Percentiles rank a stretch among this genome's conserved stretches.
Conservation (phyloP, 1,140 invertebrate species). For the Hermetia illucens region DNA sequence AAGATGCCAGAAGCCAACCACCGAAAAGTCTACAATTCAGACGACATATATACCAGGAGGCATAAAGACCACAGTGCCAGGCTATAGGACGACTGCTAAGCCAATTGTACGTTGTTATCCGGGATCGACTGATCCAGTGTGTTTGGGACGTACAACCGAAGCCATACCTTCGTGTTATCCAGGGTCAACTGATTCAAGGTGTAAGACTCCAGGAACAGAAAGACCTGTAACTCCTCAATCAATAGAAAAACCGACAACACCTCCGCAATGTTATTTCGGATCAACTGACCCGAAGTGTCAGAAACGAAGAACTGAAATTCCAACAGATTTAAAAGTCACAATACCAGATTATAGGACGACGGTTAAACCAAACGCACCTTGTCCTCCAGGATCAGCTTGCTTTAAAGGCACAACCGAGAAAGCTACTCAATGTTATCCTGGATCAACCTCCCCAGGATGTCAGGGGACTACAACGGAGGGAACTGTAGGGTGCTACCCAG, state of each 20-base stretch:
- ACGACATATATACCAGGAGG: slow-evolving; percentile 10
- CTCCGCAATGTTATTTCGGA: not conserved
- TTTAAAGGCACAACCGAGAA: slow-evolving; percentile 6
- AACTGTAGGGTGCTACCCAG: slow-evolving; percentile 12
- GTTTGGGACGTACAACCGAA: slow-evolving; percentile 25
- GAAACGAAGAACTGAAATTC: slow-evolving; percentile 20
- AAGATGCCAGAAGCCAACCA: not conserved
- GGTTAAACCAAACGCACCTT: slow-evolving; percentile 17
- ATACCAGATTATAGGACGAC: no score
- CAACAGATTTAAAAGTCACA: no score
- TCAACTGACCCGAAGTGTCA: slow-evolving; percentile 26
- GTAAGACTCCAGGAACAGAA: slow-evolving; percentile 19
- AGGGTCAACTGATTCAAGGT: slow-evolving; percentile 21
- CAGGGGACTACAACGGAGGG: slow-evolving; percentile 12
- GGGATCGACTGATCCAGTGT: slow-evolving; percentile 30
- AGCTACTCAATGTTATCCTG: slow-evolving; percentile 32
- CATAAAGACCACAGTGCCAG: no score
- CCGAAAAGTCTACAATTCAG: no score
- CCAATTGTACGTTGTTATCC: slow-evolving; percentile 16
- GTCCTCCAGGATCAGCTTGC: slow-evolving; percentile 19
- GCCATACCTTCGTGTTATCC: slow-evolving; percentile 11
- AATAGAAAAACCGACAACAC: slow-evolving; percentile 11
- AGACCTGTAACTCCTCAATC: slow-evolving; percentile 7
- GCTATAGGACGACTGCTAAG: no score
- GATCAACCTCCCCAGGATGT: slow-evolving; percentile 16